Evolutionary conservation across 2,888 invertebrate genomes (phyloP).

Genomic region (Trichopria drosophilae): DNA sequence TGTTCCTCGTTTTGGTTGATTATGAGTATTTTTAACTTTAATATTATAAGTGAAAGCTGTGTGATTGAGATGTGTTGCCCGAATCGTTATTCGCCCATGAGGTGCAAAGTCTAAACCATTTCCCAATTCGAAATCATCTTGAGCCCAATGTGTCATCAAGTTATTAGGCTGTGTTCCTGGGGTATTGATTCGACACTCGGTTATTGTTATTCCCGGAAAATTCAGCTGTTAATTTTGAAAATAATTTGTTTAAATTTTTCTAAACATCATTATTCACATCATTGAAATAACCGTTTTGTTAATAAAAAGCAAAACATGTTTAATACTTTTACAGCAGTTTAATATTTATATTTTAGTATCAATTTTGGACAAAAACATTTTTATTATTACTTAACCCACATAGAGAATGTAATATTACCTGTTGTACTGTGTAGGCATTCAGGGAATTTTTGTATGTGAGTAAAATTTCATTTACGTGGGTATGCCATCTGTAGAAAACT

Average conservation of each 20-base stretch:
- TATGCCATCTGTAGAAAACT: conserved; percentile 83
- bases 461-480: conserved; percentile 78
- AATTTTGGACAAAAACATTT: too few relatives aligned
- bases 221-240: conserved; percentile 66
- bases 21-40: conserved; percentile 62
- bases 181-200: conserved; percentile 52
- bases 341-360: too few relatives aligned
- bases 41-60: conserved; percentile 70
- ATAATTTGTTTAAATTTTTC: too few relatives aligned
- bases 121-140: conserved; percentile 74
- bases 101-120: conserved; percentile 82
- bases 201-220: conserved; percentile 67
- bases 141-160: conserved; percentile 76
- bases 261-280: too few relatives aligned
- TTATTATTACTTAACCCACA: too few relatives aligned
- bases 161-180: conserved; percentile 33
- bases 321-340: too few relatives aligned
- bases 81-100: conserved; percentile 71
- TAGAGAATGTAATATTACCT: conserved; percentile 61
- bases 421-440: conserved; percentile 65
- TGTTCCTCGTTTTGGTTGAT: conserved; percentile 64
- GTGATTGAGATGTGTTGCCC: conserved; percentile 79
- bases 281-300: too few relatives aligned
- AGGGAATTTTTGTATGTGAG: conserved; percentile 73
- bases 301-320: too few relatives aligned